Percentiles rank a stretch among this genome's conserved stretches.
phyloP scores from a whole-genome alignment of 2,888 invertebrate genomes.

The Drosophila meridionalis region DNA sequence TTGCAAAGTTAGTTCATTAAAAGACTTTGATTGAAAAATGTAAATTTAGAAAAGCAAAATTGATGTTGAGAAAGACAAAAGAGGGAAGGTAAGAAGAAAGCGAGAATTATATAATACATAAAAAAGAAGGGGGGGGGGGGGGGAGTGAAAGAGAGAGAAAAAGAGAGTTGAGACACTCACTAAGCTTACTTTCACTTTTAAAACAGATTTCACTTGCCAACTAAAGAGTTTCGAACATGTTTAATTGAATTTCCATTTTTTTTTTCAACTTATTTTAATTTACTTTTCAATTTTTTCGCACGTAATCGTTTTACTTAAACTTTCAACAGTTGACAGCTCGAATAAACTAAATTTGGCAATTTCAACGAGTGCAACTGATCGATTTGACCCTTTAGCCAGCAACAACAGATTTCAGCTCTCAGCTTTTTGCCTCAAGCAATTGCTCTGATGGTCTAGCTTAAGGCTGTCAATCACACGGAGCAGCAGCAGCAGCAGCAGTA shows the following conservation, averaged over 20 bases:
- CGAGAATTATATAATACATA: neutral
- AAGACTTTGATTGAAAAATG: neutral
- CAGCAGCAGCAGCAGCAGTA: neutral
- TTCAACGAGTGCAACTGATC: constrained; percentile 32
- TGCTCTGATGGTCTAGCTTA: constrained; percentile 6
- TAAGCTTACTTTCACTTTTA: neutral
- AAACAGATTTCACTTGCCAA: neutral
- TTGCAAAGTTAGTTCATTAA: constrained; percentile 4
- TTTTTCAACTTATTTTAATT: neutral
- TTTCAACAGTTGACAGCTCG: constrained; percentile 5
- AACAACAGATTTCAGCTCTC: constrained; percentile 3
- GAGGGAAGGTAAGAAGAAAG: neutral
- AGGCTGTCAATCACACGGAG: constrained; percentile 1
- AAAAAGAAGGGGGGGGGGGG: no score
- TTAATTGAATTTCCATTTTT: neutral
- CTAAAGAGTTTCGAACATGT: neutral
- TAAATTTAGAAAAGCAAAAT: neutral
- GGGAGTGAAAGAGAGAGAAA: neutral
- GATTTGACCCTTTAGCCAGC: constrained; percentile 25
- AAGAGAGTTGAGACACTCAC: neutral
- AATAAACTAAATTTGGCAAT: constrained; percentile 34
- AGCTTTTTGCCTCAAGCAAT: constrained; percentile 2
- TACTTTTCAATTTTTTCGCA: neutral
- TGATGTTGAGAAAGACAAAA: neutral
- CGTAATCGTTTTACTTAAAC: neutral